Conservation (phyloP, 2,888 invertebrate species). For the Octodonta nipae region DNA sequence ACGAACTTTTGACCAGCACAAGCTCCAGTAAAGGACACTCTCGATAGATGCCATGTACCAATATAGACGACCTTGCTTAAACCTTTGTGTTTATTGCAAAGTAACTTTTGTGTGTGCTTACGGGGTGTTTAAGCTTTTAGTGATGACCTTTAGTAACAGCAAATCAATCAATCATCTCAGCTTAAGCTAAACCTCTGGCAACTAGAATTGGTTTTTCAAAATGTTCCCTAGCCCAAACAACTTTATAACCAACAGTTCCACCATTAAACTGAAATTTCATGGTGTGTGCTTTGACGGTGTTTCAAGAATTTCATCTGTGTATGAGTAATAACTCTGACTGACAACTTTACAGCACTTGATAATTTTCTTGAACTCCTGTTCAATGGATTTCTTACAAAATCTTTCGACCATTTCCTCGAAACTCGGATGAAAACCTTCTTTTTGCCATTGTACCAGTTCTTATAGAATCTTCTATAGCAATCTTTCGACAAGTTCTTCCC, state of each 20-base stretch:
- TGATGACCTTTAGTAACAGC: constrained; percentile 99
- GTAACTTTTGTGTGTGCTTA: constrained; percentile 99
- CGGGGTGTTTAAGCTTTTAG: constrained; percentile 98
- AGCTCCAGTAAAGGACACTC: constrained; percentile 97
- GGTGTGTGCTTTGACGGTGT: constrained; percentile 93
- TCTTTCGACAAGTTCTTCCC: constrained; percentile 98
- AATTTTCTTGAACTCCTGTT: constrained; percentile 93
- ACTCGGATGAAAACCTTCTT: constrained; percentile 99
- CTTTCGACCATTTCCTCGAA: constrained; percentile 97
- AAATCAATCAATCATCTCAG: constrained; percentile 98
- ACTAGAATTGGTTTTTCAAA: constrained; percentile 90
- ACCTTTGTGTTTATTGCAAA: constrained; percentile 99
- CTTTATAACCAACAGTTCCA: constrained; percentile 88
- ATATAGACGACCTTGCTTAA: constrained; percentile 98
- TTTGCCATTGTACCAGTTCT: constrained; percentile 99
- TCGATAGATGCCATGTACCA: constrained; percentile 99
- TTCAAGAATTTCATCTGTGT: constrained; percentile 97
- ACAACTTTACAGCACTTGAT: constrained; percentile 96
- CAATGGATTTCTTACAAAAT: constrained; percentile 89
- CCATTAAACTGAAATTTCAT: constrained; percentile 99
- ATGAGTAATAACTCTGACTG: constrained; percentile 89
- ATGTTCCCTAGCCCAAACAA: constrained; percentile 92
- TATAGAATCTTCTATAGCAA: constrained; percentile 96
- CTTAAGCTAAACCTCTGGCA: constrained; percentile 80
- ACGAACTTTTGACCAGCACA: constrained; percentile 98